phyloP scores from a whole-genome alignment of 2,888 invertebrate genomes.

The Cephus sareptanus region DNA sequence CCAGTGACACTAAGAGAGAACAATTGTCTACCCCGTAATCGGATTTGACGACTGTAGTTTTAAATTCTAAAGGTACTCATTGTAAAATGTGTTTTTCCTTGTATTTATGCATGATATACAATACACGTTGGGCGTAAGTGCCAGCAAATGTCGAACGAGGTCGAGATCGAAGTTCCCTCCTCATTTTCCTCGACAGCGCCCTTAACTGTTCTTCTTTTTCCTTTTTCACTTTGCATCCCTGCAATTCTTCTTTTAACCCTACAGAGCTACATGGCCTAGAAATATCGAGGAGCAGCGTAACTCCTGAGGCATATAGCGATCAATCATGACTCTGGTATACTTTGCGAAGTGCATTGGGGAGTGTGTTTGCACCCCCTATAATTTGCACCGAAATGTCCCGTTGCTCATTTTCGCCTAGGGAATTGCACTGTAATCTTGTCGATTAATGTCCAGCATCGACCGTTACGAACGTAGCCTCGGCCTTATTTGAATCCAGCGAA shows the following conservation, averaged over 20 bases:
- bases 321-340: not conserved
- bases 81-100: not conserved
- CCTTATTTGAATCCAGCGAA: not conserved
- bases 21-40: not conserved
- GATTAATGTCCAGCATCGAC: not conserved
- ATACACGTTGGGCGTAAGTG: not conserved
- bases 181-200: not conserved
- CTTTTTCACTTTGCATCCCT: not conserved
- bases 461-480: not conserved
- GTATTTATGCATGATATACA: not conserved
- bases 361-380: not conserved
- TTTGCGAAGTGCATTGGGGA: not conserved
- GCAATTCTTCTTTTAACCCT: not conserved
- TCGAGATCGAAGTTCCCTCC: not conserved
- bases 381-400: not conserved
- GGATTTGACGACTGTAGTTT: not conserved
- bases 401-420: not conserved
- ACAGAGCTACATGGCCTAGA: not conserved
- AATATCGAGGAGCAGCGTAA: not conserved
- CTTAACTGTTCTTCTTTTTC: not conserved
- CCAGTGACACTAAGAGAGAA: conserved; percentile 7
- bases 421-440: not conserved
- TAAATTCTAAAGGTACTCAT: not conserved
- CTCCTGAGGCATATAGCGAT: not conserved
- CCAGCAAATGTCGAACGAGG: not conserved